Base-by-base conservation (phyloP, 2,888 invertebrate genomes). In the Sphinx pinastri region DNA sequence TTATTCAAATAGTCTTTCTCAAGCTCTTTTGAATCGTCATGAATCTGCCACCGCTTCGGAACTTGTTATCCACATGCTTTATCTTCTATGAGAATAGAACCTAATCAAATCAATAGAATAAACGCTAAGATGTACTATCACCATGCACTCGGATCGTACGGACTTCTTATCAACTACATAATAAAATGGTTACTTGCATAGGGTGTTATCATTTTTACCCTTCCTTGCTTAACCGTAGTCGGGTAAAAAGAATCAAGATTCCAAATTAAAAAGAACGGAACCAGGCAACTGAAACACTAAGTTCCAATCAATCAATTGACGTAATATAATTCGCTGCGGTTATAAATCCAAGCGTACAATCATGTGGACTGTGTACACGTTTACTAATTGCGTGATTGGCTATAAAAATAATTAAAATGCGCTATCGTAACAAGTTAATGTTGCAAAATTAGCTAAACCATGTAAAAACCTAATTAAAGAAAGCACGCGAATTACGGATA, bases 301-400 rank as follows among this genome's bases (percentile, higher is more conserved):
- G 63, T 77, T 79, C 81, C 81, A 89, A 89, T 89, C 87, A 88
- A 86, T 79, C 79, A 71, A 76, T 75, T 72, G 76, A 75, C 81
- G 84, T 86, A 86, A 87, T 81, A 79, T 87, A 85, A 89, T 89
- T 88, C 84, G 81, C 79, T 79, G 52, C 81, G 82, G 82, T 79
- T 78, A 78, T 81, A 81, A 79, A 81, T 76, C 69, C 66, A 82
- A 75, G 67, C 59, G 55, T 70, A 73, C 67, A 70, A 63, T 31
- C 60, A 70, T 66, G 76, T 10, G 54, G 54, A 54, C 16, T 10
- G 16, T 54, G 54, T 54, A 54, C 71, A 77, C 78, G 80, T 89
- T 91, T 77, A 81, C 90, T 92, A 91, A 92, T 93, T 93, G 88
- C 84, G 78, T 88, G 87, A 87, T 84, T 72, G 83, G 74, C 85